phyloP scores from a whole-genome alignment of 1,140 invertebrate genomes.

The Schmidtea mediterranea region DNA sequence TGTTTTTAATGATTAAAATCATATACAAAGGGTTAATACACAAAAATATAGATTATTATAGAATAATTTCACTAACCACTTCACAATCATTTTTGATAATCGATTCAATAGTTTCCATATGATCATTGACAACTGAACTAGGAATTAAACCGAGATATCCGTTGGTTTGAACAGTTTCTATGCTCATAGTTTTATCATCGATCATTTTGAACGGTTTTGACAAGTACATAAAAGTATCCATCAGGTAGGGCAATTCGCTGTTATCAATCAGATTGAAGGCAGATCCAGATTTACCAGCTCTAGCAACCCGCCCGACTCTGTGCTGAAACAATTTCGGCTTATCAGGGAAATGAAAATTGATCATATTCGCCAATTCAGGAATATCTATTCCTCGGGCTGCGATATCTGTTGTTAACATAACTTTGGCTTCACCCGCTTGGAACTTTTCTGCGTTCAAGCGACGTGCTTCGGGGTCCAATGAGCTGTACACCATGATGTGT shows the following conservation, averaged over 20 bases:
- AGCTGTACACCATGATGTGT: conserved; percentile 71
- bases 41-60: too few relatives aligned
- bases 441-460: conserved; percentile 86
- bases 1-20: too few relatives aligned
- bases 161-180: too few relatives aligned
- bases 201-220: not conserved
- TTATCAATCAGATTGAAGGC: conserved; percentile 59
- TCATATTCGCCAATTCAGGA: conserved; percentile 73
- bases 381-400: conserved; percentile 89
- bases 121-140: not conserved
- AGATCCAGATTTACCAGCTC: conserved; percentile 61
- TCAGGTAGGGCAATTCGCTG: conserved; percentile 65
- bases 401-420: conserved; percentile 75
- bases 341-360: conserved; percentile 86
- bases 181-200: not conserved
- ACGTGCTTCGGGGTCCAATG: conserved; percentile 66
- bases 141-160: not conserved
- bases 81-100: not conserved
- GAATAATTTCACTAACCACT: not conserved
- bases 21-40: too few relatives aligned
- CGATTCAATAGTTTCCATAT: not conserved
- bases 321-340: conserved; percentile 91
- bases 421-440: conserved; percentile 32
- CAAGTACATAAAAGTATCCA: conserved; percentile 38
- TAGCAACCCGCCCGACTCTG: conserved; percentile 78